phyloP scores from a whole-genome alignment of 2,888 invertebrate species.

The Halictus quadricinctus region DNA sequence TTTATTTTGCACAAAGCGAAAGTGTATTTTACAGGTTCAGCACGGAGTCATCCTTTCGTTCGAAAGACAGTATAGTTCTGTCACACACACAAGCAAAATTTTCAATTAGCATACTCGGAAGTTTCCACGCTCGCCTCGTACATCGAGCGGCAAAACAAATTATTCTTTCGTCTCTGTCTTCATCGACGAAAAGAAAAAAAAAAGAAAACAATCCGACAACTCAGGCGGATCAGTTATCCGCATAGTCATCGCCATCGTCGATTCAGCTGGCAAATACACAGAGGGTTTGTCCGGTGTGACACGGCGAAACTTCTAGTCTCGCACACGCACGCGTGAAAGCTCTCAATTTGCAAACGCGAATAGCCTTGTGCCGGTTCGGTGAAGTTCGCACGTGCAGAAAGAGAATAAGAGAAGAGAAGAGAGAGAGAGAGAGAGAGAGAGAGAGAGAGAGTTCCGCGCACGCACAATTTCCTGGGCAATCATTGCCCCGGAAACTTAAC shows the following conservation, averaged over 20 bases:
- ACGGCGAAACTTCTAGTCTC: neutral
- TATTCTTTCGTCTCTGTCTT: neutral
- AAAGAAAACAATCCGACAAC: neutral
- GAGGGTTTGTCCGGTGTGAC: neutral
- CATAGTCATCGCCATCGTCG: neutral
- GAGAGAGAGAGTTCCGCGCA: conserved; percentile 38
- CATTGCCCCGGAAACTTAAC: conserved; percentile 80
- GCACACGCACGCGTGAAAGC: conserved; percentile 10
- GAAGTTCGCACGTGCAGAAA: conserved; percentile 43
- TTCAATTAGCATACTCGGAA: neutral
- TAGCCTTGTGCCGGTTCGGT: conserved; percentile 33
- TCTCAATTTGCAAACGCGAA: conserved; percentile 51
- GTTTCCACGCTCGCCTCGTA: neutral
- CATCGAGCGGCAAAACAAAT: neutral
- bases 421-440: neutral
- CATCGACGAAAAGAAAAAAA: neutral
- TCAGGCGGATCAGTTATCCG: neutral
- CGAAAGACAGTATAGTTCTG: neutral
- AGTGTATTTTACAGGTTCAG: neutral
- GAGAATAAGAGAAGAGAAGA: neutral
- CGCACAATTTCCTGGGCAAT: conserved; percentile 81
- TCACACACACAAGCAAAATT: neutral
- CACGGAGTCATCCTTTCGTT: too few species aligned
- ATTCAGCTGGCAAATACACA: neutral
- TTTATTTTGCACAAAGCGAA: neutral